Evolutionary conservation across 2,888 invertebrate genomes (phyloP).

Genomic region (Drosophila eohydei): DNA sequence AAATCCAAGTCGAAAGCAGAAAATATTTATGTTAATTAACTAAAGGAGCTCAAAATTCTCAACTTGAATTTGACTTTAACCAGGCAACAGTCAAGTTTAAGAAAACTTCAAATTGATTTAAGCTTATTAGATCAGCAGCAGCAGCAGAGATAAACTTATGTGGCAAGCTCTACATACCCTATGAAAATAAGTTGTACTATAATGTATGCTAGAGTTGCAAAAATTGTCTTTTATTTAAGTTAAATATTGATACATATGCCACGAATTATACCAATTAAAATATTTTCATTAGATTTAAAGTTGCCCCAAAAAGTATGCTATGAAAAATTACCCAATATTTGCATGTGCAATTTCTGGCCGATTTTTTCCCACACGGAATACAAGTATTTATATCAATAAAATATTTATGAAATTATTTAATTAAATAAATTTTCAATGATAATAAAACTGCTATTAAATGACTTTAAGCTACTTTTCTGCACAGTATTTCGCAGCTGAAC

Average conservation of each 20-base stretch:
- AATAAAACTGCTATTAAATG: background rate
- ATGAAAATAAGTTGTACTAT: too few relatives aligned
- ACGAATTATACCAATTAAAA: background rate
- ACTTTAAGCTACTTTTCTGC: background rate
- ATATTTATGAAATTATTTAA: background rate
- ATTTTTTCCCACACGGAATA: background rate
- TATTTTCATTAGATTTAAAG: background rate
- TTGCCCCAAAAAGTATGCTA: background rate
- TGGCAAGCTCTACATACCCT: background rate
- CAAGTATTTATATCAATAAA: background rate
- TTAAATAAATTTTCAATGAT: background rate
- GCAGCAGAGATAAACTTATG: conserved; percentile 2
- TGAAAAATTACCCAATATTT: too few relatives aligned
- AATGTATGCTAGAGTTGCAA: too few relatives aligned
- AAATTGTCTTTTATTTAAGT: too few relatives aligned
- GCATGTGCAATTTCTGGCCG: too few relatives aligned
- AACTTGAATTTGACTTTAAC: conserved; percentile 9
- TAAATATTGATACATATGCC: too few relatives aligned
- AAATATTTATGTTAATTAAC: conserved; percentile 64
- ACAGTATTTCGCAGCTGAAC: conserved; percentile 8
- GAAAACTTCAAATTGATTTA: conserved; percentile 33
- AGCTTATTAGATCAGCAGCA: conserved; percentile 33
- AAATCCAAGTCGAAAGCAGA: conserved; percentile 43
- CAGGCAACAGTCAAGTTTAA: conserved; percentile 11
- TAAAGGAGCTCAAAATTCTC: background rate